Evolutionary conservation across 2,888 invertebrate species (phyloP), one percentile per base, ranked within the genome.

Genomic region (Nebria brevicollis): DNA sequence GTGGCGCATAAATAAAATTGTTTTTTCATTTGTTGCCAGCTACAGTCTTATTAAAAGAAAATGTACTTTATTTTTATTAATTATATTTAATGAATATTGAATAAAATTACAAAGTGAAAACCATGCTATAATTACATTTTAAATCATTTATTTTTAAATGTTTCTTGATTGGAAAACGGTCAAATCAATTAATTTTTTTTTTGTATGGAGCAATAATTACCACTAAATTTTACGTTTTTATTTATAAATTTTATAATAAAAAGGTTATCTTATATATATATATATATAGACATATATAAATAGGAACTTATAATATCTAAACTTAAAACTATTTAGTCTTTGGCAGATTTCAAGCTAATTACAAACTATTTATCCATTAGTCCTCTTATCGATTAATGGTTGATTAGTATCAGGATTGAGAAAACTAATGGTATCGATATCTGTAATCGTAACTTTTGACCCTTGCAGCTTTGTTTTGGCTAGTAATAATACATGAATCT

Each of bases 391-490:
- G 54, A 54, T 54, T 13, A 54, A 54, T 54, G 41, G 41, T 70
- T 20, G 25, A 73, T 42, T 41, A 73, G 13, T 11, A n/a, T 73
- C 42, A 7, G 41, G 42, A 34, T 73, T 73, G 15, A 15, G 70
- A n/a, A 70, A n/a, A 70, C 70, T 41, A 34, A 75, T 15, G n/a
- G 34, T 68, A 41, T 80, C 72, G 25, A 82, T 77, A 43, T 82
- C 78, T 72, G 68, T 78, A 11, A 82, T 82, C 15, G 13, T 72
- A 78, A 86, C 84, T 82, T 83, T 85, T 0, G 86, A 86, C 66
- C 85, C 82, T 43, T 73, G 79, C 66, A 87, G 79, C 77, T 85
- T 84, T 34, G 84, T 82, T 76, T 85, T 86, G 0, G 86, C 85
- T 7, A 81, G 83, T 82, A 80, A 84, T 20, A 87, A 83, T 65